Conservation (phyloP, 2,113 vertebrate species). For the Plecturocebus donacophilus region DNA sequence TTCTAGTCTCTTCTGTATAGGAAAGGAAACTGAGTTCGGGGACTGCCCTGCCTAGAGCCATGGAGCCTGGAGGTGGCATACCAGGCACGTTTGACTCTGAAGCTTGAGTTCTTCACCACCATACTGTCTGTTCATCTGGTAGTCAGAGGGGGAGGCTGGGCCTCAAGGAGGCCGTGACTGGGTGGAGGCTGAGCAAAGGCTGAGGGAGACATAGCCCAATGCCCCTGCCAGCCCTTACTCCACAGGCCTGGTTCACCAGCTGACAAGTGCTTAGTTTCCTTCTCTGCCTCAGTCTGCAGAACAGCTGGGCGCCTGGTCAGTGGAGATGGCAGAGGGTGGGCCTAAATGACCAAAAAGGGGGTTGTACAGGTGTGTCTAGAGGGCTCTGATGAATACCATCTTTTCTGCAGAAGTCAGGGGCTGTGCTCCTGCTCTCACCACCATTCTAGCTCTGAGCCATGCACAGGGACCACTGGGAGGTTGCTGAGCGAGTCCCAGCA, state of each 20-base stretch:
- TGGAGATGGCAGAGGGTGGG: neutral
- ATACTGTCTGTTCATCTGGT: accelerated
- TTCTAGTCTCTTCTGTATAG: neutral
- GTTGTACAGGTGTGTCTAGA: accelerated
- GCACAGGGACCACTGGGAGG: neutral
- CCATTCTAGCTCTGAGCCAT: neutral
- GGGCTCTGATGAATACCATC: neutral
- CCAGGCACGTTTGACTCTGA: neutral
- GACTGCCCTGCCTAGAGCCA: neutral
- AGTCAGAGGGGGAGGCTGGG: neutral
- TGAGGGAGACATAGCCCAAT: neutral
- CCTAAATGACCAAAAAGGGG: no score
- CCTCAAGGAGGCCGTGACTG: neutral
- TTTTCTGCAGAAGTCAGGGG: neutral
- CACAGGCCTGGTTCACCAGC: no score
- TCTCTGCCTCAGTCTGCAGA: neutral
- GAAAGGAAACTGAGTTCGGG: neutral
- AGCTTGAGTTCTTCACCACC: neutral
- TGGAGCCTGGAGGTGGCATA: neutral
- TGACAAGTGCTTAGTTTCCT: neutral
- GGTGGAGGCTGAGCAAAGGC: neutral
- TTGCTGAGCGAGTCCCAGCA: accelerated
- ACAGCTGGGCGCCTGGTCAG: neutral
- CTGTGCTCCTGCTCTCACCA: neutral
- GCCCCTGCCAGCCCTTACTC: neutral